A percentile compares a stretch with the other conserved stretches of the same genome.
phyloP scores from a whole-genome alignment of 1,140 invertebrate species.

The Fopius arisanus region DNA sequence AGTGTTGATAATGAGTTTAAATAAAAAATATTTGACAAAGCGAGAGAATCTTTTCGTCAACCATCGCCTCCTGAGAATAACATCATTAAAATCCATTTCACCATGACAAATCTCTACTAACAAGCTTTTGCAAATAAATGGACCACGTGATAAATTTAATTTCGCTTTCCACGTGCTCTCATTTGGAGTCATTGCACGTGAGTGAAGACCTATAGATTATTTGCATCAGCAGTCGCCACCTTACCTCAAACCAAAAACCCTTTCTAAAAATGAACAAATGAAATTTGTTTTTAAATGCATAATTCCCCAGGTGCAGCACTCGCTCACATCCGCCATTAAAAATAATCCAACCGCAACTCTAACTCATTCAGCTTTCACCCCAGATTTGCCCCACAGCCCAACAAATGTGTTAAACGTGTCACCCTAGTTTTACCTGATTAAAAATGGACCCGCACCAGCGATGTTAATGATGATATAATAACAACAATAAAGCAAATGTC shows the following conservation, averaged over 20 bases:
- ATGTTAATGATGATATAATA: constrained; percentile 29
- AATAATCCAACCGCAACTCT: no score
- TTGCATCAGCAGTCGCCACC: no score
- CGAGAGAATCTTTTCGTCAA: background rate
- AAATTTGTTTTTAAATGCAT: no score
- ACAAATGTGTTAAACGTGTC: background rate
- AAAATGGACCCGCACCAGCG: background rate
- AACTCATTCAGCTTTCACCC: no score
- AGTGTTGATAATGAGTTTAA: background rate
- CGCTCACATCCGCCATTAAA: no score
- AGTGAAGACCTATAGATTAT: no score
- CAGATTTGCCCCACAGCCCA: background rate
- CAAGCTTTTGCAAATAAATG: constrained; percentile 29
- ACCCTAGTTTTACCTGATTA: background rate
- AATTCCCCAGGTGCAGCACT: no score
- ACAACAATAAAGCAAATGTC: constrained; percentile 12
- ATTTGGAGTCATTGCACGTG: background rate
- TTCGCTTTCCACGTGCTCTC: constrained; percentile 33
- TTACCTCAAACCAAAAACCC: no score
- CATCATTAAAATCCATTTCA: constrained; percentile 22
- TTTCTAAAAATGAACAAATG: no score
- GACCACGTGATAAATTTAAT: constrained; percentile 34
- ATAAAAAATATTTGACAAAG: background rate
- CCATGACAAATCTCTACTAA: constrained; percentile 25
- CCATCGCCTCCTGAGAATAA: background rate